Conservation (phyloP, 2,113 vertebrate species). For the Cyprinodon tularosa region DNA sequence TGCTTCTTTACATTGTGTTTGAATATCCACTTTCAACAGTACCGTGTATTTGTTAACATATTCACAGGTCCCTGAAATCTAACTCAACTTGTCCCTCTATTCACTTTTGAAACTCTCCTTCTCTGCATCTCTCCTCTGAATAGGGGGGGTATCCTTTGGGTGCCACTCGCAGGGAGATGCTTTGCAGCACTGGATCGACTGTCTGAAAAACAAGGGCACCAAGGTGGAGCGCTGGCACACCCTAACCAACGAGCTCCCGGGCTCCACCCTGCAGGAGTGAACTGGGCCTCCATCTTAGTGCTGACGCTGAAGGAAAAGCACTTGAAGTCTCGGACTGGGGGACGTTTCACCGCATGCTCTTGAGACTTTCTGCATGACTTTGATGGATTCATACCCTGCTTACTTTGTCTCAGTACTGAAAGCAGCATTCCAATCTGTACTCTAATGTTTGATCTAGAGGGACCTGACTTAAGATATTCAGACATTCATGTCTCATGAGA, state of each 20-base stretch:
- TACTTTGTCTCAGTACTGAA: conserved; percentile 41
- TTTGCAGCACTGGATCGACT: conserved; percentile 87
- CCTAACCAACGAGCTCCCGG: conserved; percentile 88
- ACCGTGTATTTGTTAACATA: too few species aligned
- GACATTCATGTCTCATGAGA: conserved; percentile 14
- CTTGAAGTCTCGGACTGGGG: conserved; percentile 25
- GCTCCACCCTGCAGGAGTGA: conserved; percentile 80
- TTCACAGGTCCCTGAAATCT: too few species aligned
- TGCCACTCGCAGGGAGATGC: conserved; percentile 85
- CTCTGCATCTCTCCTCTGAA: conserved; percentile 7
- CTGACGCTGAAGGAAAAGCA: conserved; percentile 9
- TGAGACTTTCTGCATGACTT: conserved; percentile 64
- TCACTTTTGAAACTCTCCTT: not conserved
- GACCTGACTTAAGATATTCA: conserved; percentile 23
- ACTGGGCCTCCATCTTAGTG: not conserved
- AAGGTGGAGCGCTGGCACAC: conserved; percentile 91
- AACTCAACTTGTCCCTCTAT: not conserved
- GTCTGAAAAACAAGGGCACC: conserved; percentile 84
- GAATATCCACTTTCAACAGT: too few species aligned
- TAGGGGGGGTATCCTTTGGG: conserved; percentile 86
- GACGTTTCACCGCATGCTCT: conserved; percentile 49
- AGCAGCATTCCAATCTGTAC: conserved; percentile 26
- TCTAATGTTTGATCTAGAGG: conserved; percentile 19
- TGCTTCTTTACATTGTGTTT: too few species aligned
- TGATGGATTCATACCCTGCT: conserved; percentile 43